Conservation (phyloP, 2,797 vertebrate genomes). For the Protosalanx chinensis region DNA sequence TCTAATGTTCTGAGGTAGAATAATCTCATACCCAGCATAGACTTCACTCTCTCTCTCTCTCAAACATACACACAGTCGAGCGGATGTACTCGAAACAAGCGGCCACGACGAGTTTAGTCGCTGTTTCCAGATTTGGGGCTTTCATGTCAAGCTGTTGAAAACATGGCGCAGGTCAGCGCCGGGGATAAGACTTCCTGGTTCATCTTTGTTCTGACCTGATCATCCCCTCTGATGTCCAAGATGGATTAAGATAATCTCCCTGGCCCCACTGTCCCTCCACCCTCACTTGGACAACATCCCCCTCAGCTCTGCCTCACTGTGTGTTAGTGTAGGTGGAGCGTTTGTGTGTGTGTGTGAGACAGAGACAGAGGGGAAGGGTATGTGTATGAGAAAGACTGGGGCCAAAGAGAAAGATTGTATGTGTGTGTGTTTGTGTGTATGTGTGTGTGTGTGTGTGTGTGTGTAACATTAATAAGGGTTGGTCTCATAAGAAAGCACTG, state of each 20-base stretch:
- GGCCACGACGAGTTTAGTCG: too few relatives aligned
- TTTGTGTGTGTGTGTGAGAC: not conserved
- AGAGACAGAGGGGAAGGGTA: conserved; percentile 12
- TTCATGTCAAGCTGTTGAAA: not conserved
- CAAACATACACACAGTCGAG: not conserved
- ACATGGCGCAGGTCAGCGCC: conserved; percentile 36
- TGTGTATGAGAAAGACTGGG: conserved; percentile 9
- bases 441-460: conserved; percentile 4
- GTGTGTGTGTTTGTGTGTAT: not conserved
- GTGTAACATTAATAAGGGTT: not conserved
- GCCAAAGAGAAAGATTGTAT: too few relatives aligned
- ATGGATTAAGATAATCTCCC: conserved; percentile 71
- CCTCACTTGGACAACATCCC: conserved; percentile 64
- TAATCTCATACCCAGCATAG: not conserved
- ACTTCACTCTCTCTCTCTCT: not conserved
- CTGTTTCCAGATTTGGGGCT: not conserved
- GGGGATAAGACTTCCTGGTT: conserved; percentile 53
- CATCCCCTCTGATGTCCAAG: conserved; percentile 40
- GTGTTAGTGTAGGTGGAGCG: conserved; percentile 6
- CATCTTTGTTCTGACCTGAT: conserved; percentile 60
- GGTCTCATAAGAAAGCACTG: conserved; percentile 63
- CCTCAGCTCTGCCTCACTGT: conserved; percentile 60
- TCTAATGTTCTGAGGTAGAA: too few relatives aligned
- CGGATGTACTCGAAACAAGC: not conserved
- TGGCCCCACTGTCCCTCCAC: conserved; percentile 66